Conservation (phyloP, 2,888 invertebrate genomes). For the Coleophora deauratella region DNA sequence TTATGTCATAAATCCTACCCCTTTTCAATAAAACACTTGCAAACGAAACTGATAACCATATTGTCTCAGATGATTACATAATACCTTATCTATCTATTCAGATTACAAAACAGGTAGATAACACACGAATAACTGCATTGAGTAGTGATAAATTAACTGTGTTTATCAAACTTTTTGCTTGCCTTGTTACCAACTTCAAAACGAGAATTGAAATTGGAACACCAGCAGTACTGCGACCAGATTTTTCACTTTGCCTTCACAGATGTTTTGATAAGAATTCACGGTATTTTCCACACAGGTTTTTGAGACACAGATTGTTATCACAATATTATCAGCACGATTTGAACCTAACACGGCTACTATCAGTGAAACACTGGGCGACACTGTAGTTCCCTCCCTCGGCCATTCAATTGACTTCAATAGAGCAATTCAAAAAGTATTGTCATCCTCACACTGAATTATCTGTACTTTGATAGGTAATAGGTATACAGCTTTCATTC, state of each 20-base stretch:
- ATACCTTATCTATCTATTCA: neutral
- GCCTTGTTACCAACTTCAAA: too few relatives aligned
- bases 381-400: slow-evolving; percentile 23
- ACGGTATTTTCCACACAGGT: neutral
- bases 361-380: slow-evolving; percentile 20
- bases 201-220: too few relatives aligned
- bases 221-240: too few relatives aligned
- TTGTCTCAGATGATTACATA: neutral
- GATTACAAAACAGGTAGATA: too few relatives aligned
- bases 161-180: too few relatives aligned
- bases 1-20: too few relatives aligned
- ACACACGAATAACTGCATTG: too few relatives aligned
- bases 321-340: slow-evolving; percentile 1
- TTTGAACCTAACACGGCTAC: slow-evolving; percentile 19
- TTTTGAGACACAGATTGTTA: neutral
- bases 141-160: too few relatives aligned
- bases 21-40: neutral
- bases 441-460: neutral
- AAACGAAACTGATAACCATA: neutral
- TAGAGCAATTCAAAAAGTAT: slow-evolving; percentile 47
- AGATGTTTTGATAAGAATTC: too few relatives aligned
- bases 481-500: too few relatives aligned
- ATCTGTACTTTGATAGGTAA: too few relatives aligned
- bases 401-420: slow-evolving; percentile 57
- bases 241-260: too few relatives aligned